Evolutionary conservation across 2,888 invertebrate species (phyloP), one percentile per base, ranked within the genome.

Genomic region (Thecocarcelia acutangulata): DNA sequence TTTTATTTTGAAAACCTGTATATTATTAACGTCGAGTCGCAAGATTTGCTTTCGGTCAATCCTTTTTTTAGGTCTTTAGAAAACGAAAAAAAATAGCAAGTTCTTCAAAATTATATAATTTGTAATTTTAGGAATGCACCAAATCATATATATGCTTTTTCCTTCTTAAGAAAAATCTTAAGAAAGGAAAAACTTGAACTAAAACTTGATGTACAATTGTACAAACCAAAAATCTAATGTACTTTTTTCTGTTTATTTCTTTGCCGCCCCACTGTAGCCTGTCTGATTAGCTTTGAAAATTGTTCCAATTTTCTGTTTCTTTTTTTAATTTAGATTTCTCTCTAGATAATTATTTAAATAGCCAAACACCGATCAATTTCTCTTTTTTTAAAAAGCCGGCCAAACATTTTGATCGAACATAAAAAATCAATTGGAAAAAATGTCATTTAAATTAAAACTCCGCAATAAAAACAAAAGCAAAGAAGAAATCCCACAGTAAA

Each of bases 361-460:
- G 89, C 89, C 89, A 89, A 90, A 88, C 88, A 87, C 90, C 88
- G 87, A 90, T 90, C 87, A 89, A 90, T 89, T 90, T 86, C 85
- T 83, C 76, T 85, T 33, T 1, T 87, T 89, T 90, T 89, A 90
- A 87, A 88, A 90, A 87, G 85, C 85, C 86, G 85, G 86, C 50
- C 50, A 68, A 73, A 59, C 50, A 78, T 70, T 74, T 74, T 24
- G 40, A 74, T 12, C 21, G 37, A 48, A 72, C 66, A 73, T 63
- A 33, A 50, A 69, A 79, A 54, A 44, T 56, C 68, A 21, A 63
- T 68, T 9, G 68, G 15, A 8, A 40, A 44, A 54, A 76, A 63
- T 79, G 76, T 74, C 76, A 80, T 73, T 69, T 46, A 77, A 76
- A 74, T 69, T 69, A 54, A 72, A 50, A 1, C 4, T 33, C 33